Conservation (phyloP, 2,797 vertebrate species). For the Carduelis carduelis region DNA sequence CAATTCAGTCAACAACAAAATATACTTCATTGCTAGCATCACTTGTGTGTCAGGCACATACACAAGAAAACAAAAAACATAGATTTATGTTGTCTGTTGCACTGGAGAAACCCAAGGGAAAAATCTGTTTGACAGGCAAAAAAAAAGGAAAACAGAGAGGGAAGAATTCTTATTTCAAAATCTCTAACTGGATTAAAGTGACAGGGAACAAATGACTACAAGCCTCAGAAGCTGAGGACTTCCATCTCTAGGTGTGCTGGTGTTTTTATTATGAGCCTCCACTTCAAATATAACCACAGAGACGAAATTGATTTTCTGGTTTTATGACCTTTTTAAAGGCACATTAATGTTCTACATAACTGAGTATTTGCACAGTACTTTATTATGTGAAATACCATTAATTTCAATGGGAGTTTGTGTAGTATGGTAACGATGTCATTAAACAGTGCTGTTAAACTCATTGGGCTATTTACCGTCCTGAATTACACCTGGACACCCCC, state of each 20-base stretch:
- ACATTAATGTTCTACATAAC: constrained; percentile 38
- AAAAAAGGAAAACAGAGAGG: not conserved
- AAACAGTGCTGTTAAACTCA: constrained; percentile 49
- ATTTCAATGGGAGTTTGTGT: constrained; percentile 56
- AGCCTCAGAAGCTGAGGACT: not conserved
- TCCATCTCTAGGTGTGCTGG: not conserved
- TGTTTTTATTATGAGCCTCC: not conserved
- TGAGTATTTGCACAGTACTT: constrained; percentile 45
- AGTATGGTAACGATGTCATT: constrained; percentile 48
- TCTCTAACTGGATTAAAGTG: not conserved
- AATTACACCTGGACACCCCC: constrained; percentile 7
- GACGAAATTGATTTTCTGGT: not conserved
- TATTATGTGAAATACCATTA: constrained; percentile 62
- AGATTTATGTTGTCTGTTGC: not conserved
- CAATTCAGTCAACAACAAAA: constrained; percentile 12
- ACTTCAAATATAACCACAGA: constrained; percentile 27
- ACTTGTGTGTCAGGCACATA: not conserved
- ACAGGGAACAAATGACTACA: not conserved
- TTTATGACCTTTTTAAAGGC: constrained; percentile 46
- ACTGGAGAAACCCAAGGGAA: not conserved
- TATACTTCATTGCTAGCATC: not conserved
- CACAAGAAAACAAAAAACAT: not conserved
- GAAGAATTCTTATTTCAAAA: constrained; percentile 15
- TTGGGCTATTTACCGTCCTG: constrained; percentile 5
- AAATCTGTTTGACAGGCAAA: not conserved